Evolutionary conservation across 2,888 invertebrate genomes (phyloP), one percentile per base, ranked within the genome.

Genomic region (Dendrolimus pini): DNA sequence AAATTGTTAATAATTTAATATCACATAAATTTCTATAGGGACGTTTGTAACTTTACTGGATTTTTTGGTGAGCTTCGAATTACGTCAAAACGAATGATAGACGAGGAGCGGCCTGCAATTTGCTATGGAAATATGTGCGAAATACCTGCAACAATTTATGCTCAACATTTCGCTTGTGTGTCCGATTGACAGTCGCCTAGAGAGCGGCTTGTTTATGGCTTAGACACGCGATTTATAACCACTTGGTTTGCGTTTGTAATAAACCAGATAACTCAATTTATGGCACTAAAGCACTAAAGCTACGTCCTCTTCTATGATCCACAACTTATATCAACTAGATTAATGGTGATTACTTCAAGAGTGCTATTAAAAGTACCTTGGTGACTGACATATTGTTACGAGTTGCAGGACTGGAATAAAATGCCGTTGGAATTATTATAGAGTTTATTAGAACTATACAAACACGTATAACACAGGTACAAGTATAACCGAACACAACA

Each of bases 251-350:
- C 65, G 75, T 71, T 74, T 74, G 80, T 82, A 81, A 82, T 82
- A 82, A 81, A 80, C 77, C 69, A 77, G 80, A 83, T 82, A 81
- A 78, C 82, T 82, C 76, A 77, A 78, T 83, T 80, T 80, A 81
- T 78, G 77, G 77, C 72, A 72, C 73, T 74, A 72, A 74, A 79
- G 72, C 70, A 72, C 72, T 66, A 65, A n/a, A n/a, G 66, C 68
- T 69, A 68, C 71, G 74, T 76, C 75, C 72, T 69, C 71, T 75
- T 71, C 65, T 64, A 75, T 72, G 73, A 71, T 70, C 69, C 72
- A 66, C 65, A 71, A 73, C 74, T 74, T 80, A 76, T 71, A 74
- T 80, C 76, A 76, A 72, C 63, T 69, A 68, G 75, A 80, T 70
- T 77, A 77, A 80, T 74, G 75, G 70, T 72, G 68, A 76, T 75